A percentile compares a stretch with the other conserved stretches of the same genome.
These are phyloP conservation scores for Orthosia gothica DNA, from an alignment of 2,888 invertebrate genomes.

Conservation along the genomic window DNA sequence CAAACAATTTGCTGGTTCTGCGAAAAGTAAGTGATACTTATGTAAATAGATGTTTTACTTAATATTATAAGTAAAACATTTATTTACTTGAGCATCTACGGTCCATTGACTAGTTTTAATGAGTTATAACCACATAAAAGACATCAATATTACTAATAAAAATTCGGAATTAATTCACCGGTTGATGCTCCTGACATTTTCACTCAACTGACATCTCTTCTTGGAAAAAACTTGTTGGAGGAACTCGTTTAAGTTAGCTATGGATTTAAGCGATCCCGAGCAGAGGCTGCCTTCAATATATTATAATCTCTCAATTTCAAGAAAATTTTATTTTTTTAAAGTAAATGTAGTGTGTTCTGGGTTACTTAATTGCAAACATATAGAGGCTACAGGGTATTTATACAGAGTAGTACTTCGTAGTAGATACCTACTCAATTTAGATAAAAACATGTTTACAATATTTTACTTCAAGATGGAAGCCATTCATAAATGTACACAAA, in stretches of 20 bases:
- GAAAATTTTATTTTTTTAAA: not conserved
- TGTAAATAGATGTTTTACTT: conserved; percentile 17
- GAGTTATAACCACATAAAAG: conserved; percentile 34
- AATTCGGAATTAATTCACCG: conserved; percentile 68
- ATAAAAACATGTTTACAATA: not conserved
- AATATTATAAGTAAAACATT: too few relatives aligned
- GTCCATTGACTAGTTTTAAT: conserved; percentile 19
- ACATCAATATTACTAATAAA: conserved; percentile 61
- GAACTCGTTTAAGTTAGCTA: conserved; percentile 69
- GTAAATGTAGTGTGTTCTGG: not conserved
- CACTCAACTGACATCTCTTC: conserved; percentile 59
- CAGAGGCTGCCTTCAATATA: conserved; percentile 25
- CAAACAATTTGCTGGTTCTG: conserved; percentile 15
- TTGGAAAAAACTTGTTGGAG: conserved; percentile 47
- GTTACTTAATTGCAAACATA: not conserved
- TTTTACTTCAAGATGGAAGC: not conserved
- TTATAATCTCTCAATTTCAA: conserved; percentile 24
- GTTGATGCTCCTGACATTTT: conserved; percentile 62
- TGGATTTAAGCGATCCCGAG: conserved; percentile 56
- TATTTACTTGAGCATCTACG: too few relatives aligned
- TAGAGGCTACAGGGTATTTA: not conserved
- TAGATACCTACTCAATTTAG: not conserved
- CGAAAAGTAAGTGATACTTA: conserved; percentile 6
- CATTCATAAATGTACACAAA: not conserved
- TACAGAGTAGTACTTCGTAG: not conserved